Conservation (phyloP, 2,888 invertebrate genomes). For the Scrobipalpa atriplicella region DNA sequence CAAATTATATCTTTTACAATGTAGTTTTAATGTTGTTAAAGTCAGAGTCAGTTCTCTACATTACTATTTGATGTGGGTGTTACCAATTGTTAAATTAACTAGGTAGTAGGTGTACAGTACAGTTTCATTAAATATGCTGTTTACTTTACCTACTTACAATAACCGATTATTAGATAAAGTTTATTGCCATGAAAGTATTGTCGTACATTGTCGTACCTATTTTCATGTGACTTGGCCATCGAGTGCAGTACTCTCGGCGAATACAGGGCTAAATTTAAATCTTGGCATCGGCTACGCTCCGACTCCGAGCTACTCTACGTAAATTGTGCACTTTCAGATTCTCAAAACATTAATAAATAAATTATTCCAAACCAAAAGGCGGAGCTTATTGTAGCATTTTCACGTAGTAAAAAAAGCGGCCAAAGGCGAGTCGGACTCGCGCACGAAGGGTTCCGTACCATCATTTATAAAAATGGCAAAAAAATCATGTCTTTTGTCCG, state of each 20-base stretch:
- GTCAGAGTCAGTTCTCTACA: no score
- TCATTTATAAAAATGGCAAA: no score
- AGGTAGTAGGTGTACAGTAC: no score
- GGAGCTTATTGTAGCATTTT: neutral
- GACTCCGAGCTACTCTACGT: constrained; percentile 47
- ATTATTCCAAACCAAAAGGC: neutral
- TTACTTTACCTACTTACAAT: neutral
- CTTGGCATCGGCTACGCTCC: constrained; percentile 59
- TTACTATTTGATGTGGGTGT: no score
- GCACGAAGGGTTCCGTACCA: no score
- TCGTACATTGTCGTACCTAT: constrained; percentile 36
- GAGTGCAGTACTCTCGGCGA: constrained; percentile 52
- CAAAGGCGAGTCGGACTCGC: no score
- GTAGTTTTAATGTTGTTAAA: no score
- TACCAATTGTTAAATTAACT: no score
- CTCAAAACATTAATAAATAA: neutral
- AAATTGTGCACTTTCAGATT: constrained; percentile 35
- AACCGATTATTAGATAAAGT: neutral
- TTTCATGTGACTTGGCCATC: constrained; percentile 65
- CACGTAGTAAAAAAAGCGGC: no score
- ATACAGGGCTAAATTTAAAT: constrained; percentile 63
- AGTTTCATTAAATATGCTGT: no score
- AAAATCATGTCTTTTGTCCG: no score
- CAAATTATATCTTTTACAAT: no score
- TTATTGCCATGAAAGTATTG: constrained; percentile 3